Evolutionary conservation across 1,140 invertebrate species (phyloP).

Genomic region (Eurosta solidaginis): DNA sequence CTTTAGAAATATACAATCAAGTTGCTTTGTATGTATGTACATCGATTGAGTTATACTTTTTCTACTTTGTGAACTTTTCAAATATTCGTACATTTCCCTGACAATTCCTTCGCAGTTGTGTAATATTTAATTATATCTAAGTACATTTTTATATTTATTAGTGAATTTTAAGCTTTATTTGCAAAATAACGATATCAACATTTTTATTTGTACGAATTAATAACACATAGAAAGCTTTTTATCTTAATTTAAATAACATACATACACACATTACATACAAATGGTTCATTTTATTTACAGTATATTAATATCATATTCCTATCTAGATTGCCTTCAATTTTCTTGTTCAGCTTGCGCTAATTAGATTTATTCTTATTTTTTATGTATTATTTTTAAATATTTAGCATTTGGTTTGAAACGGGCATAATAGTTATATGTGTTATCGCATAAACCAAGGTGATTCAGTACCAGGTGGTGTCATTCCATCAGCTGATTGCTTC

Average conservation of each 20-base stretch:
- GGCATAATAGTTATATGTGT: no score
- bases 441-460: no score
- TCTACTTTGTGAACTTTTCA: neutral
- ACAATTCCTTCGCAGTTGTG: constrained; percentile 52
- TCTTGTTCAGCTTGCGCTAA: neutral
- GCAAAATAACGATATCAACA: neutral
- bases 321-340: constrained; percentile 58
- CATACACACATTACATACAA: neutral
- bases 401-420: neutral
- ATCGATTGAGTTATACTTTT: no score
- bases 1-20: no score
- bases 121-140: no score
- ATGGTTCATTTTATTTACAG: neutral
- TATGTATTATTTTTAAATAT: neutral
- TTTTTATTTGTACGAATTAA: neutral
- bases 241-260: neutral
- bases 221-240: neutral
- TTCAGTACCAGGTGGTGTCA: no score
- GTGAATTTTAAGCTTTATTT: neutral
- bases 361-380: neutral
- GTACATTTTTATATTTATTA: neutral
- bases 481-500: no score
- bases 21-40: no score
- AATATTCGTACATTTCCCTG: constrained; percentile 46
- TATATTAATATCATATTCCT: constrained; percentile 46